These are phyloP conservation scores for Peribatodes rhomboidaria DNA, from an alignment of 2,888 invertebrate genomes.

Conservation along the genomic window DNA sequence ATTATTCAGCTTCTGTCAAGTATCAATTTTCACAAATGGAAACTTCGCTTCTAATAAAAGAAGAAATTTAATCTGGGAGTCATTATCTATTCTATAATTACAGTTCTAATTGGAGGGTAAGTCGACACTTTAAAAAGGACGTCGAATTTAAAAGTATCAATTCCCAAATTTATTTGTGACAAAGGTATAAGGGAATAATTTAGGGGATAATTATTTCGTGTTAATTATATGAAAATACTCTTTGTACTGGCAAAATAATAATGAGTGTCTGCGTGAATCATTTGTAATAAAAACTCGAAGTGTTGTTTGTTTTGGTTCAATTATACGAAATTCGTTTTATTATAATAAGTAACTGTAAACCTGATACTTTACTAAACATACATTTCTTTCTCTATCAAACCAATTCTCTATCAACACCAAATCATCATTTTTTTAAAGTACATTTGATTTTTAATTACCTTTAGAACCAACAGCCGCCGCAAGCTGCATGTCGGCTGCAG, in stretches of 20 bases:
- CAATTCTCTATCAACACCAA: too few relatives aligned
- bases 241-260: not conserved
- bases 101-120: constrained; percentile 59
- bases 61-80: constrained; percentile 50
- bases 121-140: constrained; percentile 50
- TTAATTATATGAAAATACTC: constrained; percentile 4
- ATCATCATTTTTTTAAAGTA: too few relatives aligned
- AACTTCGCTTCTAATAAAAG: constrained; percentile 11
- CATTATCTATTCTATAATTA: constrained; percentile 49
- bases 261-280: not conserved
- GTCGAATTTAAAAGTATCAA: constrained; percentile 44
- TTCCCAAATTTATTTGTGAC: constrained; percentile 25
- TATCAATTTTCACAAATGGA: constrained; percentile 23
- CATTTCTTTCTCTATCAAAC: too few relatives aligned
- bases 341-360: not conserved
- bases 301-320: too few relatives aligned
- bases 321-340: not conserved
- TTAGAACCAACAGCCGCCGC: constrained; percentile 78
- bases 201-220: constrained; percentile 10
- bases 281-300: too few relatives aligned
- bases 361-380: too few relatives aligned
- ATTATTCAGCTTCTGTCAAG: constrained; percentile 11
- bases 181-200: constrained; percentile 6
- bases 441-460: constrained; percentile 68
- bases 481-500: constrained; percentile 81